Base-by-base conservation (phyloP, 2,113 vertebrate species). In the Natator depressus region DNA sequence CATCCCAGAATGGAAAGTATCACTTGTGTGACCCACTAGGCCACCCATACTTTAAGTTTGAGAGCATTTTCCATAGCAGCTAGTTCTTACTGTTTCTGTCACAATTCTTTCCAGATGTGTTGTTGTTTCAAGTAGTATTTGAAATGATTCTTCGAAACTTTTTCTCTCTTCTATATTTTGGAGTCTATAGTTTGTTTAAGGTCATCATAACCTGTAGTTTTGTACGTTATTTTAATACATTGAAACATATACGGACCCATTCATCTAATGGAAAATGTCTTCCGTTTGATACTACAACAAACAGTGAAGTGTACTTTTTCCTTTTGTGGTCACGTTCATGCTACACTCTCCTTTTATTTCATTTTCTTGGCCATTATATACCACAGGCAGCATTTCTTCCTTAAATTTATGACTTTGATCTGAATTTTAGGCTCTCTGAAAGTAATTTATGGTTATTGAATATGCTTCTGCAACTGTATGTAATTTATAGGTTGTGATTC, bases 71-170 rank as follows among this genome's bases (percentile, higher is more conserved):
- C 97, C 95, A 29, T 96, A 95, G 89, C 83, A 97, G 90, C 94
- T 96, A 75, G 88, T 91, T 96, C 93, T 92, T 93, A 78, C 95
- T 96, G 88, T 87, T 97, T 97, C 84, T 94, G 75, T 92, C 59
- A 82, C 69, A 25, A 98, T 98, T 98, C 97, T 96, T 98, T 98
- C 97, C 97, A 98, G 97, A 98, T 98, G 96, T 97, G 94, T 88
- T 97, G 46, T 85, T 75, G 57, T 78, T 96, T 96, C 97, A 98
- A 96, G 97, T 98, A 97, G 89, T 87, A 88, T 94, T 96, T 87
- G 94, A 97, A 97, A 94, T 80, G 14, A 89, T 96, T 7, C 59
- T 88, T 83, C 42, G 89, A 91, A 87, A 79, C 14, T 12, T 85
- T 76, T 14, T 55, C 87, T 53, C 72, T 91, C 95, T 84, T 22